phyloP scores from a whole-genome alignment of 2,113 vertebrate genomes.

The Sturnira hondurensis region DNA sequence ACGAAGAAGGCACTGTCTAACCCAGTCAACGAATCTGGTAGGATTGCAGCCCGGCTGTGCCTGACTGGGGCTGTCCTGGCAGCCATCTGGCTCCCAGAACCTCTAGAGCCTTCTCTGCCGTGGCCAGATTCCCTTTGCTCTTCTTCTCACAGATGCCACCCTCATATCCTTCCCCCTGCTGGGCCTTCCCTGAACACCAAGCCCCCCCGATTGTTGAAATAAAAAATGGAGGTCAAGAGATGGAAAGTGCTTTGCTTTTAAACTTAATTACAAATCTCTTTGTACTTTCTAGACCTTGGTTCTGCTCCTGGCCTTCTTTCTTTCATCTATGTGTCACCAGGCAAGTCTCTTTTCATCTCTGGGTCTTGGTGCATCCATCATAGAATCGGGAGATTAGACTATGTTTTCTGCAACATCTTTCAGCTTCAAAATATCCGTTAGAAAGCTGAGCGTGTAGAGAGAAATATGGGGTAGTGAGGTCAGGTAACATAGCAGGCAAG shows the following conservation, averaged over 20 bases:
- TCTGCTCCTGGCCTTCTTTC: background rate
- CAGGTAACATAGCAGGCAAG: background rate
- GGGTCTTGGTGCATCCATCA: background rate
- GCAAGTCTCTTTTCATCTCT: background rate
- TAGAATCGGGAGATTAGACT: background rate
- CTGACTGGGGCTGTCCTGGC: background rate
- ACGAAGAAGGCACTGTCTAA: background rate
- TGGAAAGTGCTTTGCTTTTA: background rate
- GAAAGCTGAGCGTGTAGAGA: background rate
- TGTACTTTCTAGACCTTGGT: background rate
- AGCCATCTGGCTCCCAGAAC: background rate
- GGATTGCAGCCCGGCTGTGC: background rate
- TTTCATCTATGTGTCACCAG: background rate
- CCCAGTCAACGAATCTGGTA: background rate
- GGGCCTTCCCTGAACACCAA: background rate
- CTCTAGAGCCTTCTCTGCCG: background rate
- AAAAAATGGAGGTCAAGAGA: background rate
- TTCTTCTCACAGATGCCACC: background rate
- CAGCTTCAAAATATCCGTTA: background rate
- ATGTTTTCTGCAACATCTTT: background rate
- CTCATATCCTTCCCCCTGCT: background rate
- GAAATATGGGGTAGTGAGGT: background rate
- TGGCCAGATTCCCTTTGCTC: background rate
- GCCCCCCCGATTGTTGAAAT: background rate
- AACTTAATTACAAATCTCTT: background rate